Evolutionary conservation across 2,888 invertebrate species (phyloP), one percentile per base, ranked within the genome.

Genomic region (Pheosia tremula): DNA sequence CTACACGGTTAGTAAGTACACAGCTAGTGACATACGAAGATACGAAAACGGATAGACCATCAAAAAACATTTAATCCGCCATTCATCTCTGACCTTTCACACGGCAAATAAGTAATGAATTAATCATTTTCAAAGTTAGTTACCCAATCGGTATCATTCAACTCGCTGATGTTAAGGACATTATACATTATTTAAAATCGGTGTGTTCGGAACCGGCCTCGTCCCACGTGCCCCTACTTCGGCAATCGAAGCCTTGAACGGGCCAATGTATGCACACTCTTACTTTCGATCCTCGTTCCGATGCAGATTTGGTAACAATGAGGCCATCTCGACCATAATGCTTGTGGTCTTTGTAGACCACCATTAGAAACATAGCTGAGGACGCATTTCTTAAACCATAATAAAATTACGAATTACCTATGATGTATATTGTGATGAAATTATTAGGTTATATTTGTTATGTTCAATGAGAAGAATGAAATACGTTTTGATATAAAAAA

Each of bases 221-320:
- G 80, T 84, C 91, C 91, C 90, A 92, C 90, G 86, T 86, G 79
- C 72, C 24, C 24, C 24, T 75, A 68, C 85, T 88, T 87, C 84
- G 84, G 87, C 85, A 87, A 88, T 77, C 78, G 77, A 77, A 85
- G 84, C 86, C 88, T 90, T 91, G 89, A 88, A 78, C 77, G 74
- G 80, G 86, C 90, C 88, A 86, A 87, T 87, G 81, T 84, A 74
- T 75, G 74, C 75, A 72, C 71, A 74, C 85, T 85, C 86, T 88
- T 83, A 90, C 90, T 90, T 90, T 90, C 90, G 86, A 89, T 89
- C 88, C 87, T 85, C 86, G 73, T 82, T 82, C 81, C 73, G 84
- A 84, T 84, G 80, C 74, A 79, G 79, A 79, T 84, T 85, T 80
- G 81, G 85, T 85, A 80, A 87, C 83, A 88, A 86, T 85, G 79